Conservation (phyloP, 2,113 vertebrate species). For the Chaetodon trifascialis region DNA sequence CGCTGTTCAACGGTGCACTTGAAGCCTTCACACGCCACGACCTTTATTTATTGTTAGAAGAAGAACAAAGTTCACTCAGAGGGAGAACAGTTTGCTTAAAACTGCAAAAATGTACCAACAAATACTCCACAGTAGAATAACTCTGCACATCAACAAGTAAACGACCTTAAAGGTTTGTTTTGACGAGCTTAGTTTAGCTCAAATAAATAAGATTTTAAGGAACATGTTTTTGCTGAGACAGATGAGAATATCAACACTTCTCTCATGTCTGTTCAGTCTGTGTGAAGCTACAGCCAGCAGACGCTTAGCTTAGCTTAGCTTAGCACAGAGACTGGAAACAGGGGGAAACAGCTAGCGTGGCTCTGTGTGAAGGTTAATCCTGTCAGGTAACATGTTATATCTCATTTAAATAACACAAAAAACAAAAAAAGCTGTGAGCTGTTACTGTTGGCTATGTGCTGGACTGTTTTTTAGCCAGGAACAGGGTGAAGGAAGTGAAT, state of each 20-base stretch:
- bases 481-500: no score
- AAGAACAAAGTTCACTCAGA: neutral
- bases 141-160: conserved; percentile 3
- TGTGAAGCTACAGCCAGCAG: neutral
- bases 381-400: no score
- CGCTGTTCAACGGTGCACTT: neutral
- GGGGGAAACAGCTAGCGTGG: neutral
- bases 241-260: neutral
- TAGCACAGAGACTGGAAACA: neutral
- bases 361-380: neutral
- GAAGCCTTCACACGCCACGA: neutral
- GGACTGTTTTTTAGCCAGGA: neutral
- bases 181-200: neutral
- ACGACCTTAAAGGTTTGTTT: neutral
- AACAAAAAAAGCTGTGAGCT: no score
- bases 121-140: neutral
- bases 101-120: neutral
- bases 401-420: no score
- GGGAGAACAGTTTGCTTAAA: neutral
- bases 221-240: neutral
- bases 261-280: neutral
- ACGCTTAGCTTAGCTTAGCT: conserved; percentile 10
- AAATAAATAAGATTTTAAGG: neutral
- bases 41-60: neutral
- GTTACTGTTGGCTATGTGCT: neutral